These are phyloP conservation scores for Leptonema lineaticorne DNA, from an alignment of 1,140 invertebrate genomes.

Conservation along the genomic window DNA sequence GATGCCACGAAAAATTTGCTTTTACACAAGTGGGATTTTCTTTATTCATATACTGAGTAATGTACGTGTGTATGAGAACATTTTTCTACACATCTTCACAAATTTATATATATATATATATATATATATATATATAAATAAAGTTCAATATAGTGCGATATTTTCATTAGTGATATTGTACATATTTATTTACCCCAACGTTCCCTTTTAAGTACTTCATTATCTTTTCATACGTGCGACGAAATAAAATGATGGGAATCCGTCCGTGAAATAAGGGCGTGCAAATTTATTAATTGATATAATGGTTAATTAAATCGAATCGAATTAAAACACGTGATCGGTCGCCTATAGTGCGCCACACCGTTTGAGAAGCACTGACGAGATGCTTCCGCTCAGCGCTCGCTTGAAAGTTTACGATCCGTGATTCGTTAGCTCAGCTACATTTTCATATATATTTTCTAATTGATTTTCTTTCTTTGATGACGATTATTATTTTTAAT, in stretches of 20 bases:
- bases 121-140: background rate
- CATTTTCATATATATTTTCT: background rate
- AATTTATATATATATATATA: background rate
- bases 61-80: background rate
- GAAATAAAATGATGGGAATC: too few relatives aligned
- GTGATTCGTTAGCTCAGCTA: background rate
- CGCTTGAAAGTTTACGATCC: conserved; percentile 22
- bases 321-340: background rate
- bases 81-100: background rate
- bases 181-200: too few relatives aligned
- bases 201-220: too few relatives aligned
- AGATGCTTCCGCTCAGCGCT: conserved; percentile 13
- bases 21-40: conserved; percentile 9
- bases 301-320: background rate
- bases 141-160: too few relatives aligned
- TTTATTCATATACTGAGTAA: background rate
- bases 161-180: background rate
- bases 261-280: too few relatives aligned
- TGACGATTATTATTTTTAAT: background rate
- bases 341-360: background rate
- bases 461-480: background rate
- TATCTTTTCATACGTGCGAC: too few relatives aligned
- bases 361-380: conserved; percentile 8
- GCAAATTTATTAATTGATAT: background rate
- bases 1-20: conserved; percentile 33